Conservation (phyloP, 2,113 vertebrate genomes). For the Pontoporia blainvillei region DNA sequence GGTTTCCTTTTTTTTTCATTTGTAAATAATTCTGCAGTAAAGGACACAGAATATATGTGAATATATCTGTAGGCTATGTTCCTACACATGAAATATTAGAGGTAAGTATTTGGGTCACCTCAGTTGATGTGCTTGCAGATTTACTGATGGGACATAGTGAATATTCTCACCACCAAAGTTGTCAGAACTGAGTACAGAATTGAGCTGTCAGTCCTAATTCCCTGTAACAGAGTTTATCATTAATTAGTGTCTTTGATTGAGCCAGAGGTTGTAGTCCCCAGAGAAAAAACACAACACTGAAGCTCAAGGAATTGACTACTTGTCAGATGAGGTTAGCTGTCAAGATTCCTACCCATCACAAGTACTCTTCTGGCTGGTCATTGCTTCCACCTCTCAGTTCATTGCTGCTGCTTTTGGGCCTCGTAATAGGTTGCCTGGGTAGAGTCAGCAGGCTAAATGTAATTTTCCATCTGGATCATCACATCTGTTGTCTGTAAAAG, state of each 20-base stretch:
- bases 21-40: not conserved
- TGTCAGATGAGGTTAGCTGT: conserved; percentile 28
- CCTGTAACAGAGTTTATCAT: conserved; percentile 46
- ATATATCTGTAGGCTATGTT: not conserved
- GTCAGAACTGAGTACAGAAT: conserved; percentile 48
- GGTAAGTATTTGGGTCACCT: not conserved
- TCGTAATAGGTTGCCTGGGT: not conserved
- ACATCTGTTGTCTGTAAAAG: conserved; percentile 15
- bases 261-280: conserved; percentile 38
- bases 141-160: not conserved
- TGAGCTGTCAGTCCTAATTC: conserved; percentile 68
- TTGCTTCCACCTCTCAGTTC: not conserved
- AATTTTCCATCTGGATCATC: conserved; percentile 15
- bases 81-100: not conserved
- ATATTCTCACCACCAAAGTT: conserved; percentile 51
- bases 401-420: not conserved
- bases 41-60: not conserved
- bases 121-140: not conserved
- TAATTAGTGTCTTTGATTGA: conserved; percentile 67
- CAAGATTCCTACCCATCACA: not conserved
- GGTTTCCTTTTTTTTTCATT: not conserved
- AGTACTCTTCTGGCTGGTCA: not conserved
- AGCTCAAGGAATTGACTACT: conserved; percentile 13
- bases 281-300: not conserved
- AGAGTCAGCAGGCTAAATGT: conserved; percentile 29